phyloP scores from a whole-genome alignment of 1,140 invertebrate genomes.

The Drosophila littoralis region DNA sequence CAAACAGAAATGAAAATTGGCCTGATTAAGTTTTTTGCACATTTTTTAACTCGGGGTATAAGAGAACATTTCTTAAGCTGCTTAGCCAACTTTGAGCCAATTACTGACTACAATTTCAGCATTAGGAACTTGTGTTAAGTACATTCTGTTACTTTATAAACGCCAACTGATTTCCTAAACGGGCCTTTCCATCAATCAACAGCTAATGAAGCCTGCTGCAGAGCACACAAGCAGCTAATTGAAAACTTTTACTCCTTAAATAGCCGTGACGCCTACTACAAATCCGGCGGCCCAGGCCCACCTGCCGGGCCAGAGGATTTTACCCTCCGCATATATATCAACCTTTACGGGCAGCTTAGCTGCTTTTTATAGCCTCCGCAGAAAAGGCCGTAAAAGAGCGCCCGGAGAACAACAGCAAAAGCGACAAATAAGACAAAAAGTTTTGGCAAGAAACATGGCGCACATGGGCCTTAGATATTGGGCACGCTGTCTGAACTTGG shows the following conservation, averaged over 20 bases:
- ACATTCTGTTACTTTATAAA: slow-evolving; percentile 10
- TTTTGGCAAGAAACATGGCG: slow-evolving; percentile 19
- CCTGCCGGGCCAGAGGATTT: background rate
- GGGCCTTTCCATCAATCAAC: slow-evolving; percentile 24
- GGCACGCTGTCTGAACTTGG: slow-evolving; percentile 48
- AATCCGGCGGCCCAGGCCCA: slow-evolving; percentile 1
- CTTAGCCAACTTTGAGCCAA: slow-evolving; percentile 7
- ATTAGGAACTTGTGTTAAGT: slow-evolving; percentile 17
- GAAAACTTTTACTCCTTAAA: slow-evolving; percentile 43
- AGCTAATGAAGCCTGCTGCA: slow-evolving; percentile 19
- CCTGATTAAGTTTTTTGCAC: slow-evolving; percentile 1
- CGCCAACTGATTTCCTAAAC: slow-evolving; percentile 14
- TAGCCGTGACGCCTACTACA: slow-evolving; percentile 32
- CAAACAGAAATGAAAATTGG: background rate
- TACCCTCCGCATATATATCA: slow-evolving; percentile 12
- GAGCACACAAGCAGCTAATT: slow-evolving; percentile 36
- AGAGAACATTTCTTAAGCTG: background rate
- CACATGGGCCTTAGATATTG: slow-evolving; percentile 25
- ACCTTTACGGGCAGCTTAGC: slow-evolving; percentile 7
- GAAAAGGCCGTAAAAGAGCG: slow-evolving; percentile 21
- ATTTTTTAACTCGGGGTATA: background rate
- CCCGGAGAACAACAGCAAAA: background rate
- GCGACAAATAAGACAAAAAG: slow-evolving; percentile 9
- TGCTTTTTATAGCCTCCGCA: slow-evolving; percentile 24
- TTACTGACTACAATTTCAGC: slow-evolving; percentile 20